Conservation (phyloP, 2,113 vertebrate species). For the Sporophila hypoxantha region DNA sequence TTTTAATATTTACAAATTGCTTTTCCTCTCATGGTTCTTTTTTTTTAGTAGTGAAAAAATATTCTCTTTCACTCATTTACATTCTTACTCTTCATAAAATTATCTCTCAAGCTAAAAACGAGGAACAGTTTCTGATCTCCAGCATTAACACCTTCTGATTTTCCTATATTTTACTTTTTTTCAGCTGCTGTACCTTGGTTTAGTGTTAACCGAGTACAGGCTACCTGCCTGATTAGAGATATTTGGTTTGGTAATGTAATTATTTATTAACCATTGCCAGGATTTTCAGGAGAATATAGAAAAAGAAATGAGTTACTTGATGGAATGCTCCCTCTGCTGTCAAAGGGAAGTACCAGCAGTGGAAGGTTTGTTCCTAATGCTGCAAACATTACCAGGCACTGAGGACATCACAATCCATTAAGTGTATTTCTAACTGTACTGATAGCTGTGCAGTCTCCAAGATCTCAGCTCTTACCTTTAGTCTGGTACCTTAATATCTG, state of each 20-base stretch:
- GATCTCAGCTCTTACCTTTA: background rate
- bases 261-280: background rate
- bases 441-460: background rate
- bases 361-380: background rate
- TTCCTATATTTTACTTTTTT: background rate
- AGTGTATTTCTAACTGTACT: background rate
- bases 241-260: background rate
- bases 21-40: background rate
- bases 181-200: background rate
- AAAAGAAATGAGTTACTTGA: background rate
- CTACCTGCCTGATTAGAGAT: background rate
- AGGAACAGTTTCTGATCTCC: background rate
- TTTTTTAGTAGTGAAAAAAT: background rate
- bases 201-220: background rate
- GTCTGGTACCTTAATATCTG: background rate
- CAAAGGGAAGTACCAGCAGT: background rate
- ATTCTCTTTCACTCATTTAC: background rate
- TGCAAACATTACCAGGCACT: background rate
- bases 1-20: background rate
- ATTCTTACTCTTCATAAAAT: background rate
- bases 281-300: background rate
- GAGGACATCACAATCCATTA: background rate
- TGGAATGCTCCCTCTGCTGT: constrained; percentile 11
- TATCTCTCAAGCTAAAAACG: background rate
- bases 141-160: background rate